Percentiles rank a stretch among this genome's conserved stretches.
Evolutionary conservation across 1,140 invertebrate genomes (phyloP).

Genomic region (Drosophila ohnishii): DNA sequence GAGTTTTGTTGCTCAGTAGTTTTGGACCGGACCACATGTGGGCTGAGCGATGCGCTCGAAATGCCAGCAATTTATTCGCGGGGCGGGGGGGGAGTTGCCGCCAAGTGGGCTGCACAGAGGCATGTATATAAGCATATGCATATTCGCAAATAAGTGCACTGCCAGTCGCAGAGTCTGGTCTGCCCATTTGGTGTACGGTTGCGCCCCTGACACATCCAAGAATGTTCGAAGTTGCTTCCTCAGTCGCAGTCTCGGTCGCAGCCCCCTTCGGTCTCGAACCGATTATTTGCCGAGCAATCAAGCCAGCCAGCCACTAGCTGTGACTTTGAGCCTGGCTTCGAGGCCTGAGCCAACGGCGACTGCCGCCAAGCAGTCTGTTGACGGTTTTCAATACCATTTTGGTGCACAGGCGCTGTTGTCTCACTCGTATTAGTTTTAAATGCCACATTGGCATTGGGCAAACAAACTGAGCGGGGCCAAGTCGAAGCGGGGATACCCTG

Average conservation of each 20-base stretch:
- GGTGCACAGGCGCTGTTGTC: constrained; percentile 56
- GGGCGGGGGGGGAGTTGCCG: constrained; percentile 6
- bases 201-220: constrained; percentile 55
- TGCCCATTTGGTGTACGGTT: constrained; percentile 38
- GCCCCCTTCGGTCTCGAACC: constrained; percentile 12
- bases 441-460: constrained; percentile 77
- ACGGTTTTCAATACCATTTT: constrained; percentile 76
- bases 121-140: constrained; percentile 16
- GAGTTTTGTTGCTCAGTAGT: constrained; percentile 57
- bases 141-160: constrained; percentile 34
- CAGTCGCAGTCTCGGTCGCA: constrained; percentile 10
- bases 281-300: constrained; percentile 58
- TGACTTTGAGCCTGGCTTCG: constrained; percentile 30
- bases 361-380: constrained; percentile 77
- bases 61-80: constrained; percentile 34
- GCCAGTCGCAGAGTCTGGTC: constrained; percentile 33
- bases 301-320: constrained; percentile 53
- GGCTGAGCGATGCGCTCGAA: constrained; percentile 56
- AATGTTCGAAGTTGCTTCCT: constrained; percentile 52
- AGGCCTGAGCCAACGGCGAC: constrained; percentile 24
- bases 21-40: constrained; percentile 64
- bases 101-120: background rate
- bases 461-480: constrained; percentile 51
- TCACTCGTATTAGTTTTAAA: constrained; percentile 77
- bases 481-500: constrained; percentile 45